These are phyloP conservation scores for Taenaris catops DNA, from an alignment of 2,888 invertebrate species.

Conservation along the genomic window DNA sequence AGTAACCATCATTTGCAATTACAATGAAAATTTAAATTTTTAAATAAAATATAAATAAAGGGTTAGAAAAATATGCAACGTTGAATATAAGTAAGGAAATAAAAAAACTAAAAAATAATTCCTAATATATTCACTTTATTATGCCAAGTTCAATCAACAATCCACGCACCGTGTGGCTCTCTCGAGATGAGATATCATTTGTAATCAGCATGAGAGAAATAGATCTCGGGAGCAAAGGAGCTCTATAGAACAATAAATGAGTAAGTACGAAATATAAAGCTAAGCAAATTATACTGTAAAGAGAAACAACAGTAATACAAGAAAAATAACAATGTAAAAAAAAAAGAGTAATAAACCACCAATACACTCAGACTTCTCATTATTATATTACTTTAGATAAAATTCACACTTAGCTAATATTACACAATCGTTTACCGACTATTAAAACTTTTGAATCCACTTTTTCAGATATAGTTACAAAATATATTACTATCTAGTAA, in stretches of 20 bases:
- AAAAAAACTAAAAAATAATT: slow-evolving; percentile 10
- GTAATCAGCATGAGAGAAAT: slow-evolving; percentile 25
- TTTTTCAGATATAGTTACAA: slow-evolving; percentile 9
- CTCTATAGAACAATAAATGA: slow-evolving; percentile 37
- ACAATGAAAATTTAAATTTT: no score
- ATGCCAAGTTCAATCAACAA: slow-evolving; percentile 54
- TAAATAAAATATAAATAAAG: no score
- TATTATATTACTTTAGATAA: slow-evolving; percentile 25
- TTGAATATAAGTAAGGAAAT: no score
- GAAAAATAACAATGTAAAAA: slow-evolving; percentile 13
- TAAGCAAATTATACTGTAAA: slow-evolving; percentile 10
- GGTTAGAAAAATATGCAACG: no score
- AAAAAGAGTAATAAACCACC: slow-evolving; percentile 14
- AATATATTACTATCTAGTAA: slow-evolving; percentile 23
- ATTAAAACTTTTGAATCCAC: slow-evolving; percentile 16
- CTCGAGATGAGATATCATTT: slow-evolving; percentile 39
- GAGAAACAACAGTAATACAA: neutral
- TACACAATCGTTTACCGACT: slow-evolving; percentile 21
- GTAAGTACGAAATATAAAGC: slow-evolving; percentile 40
- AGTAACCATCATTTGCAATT: no score
- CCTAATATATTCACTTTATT: slow-evolving; percentile 40
- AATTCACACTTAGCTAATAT: slow-evolving; percentile 28
- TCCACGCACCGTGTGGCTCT: slow-evolving; percentile 55
- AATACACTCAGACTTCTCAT: slow-evolving; percentile 26
- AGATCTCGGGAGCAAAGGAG: slow-evolving; percentile 41